Evolutionary conservation across 2,113 vertebrate species (phyloP), one percentile per base, ranked within the genome.

Genomic region (Poecile atricapillus): DNA sequence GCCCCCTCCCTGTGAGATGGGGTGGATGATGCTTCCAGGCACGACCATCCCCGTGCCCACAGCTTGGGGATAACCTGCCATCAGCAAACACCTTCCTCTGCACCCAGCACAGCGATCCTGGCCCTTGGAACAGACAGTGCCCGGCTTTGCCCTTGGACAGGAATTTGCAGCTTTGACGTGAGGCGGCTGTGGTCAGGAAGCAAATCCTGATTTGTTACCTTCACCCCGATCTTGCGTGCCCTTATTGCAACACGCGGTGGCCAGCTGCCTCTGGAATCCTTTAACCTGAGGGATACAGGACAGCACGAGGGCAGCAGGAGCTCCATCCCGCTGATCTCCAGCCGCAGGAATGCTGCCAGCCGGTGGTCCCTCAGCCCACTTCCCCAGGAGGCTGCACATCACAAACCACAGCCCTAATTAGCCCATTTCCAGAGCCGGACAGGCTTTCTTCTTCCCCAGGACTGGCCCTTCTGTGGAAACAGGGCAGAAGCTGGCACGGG

Each of bases 361-460:
- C 1, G 25, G 92, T 39, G 92, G 94, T 86, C 92, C 65, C 80
- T 63, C 65, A 79, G 79, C 69, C 94, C 90, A 87, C 93, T 92
- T 96, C 92, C 94, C 93, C 41, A 21, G 76, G 24, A 86, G 68
- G 74, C 80, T 59, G 79, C 69, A 43, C 1, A 2, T 49, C 73
- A 69, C 41, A 64, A 88, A 39, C 35, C 68, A 60, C 18, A 28
- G 1, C 5, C 0, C 1, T 4, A 75, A 74, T 71, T 11, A 90
- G 30, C 47, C 20, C 50, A 62, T 46, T 67, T 25, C 41, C 0
- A 1, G 31, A 69, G 84, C 22, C 44, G 5, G 41, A 22, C 85
- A 49, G 23, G 33, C 53, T 53, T 13, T 10, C 30, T 13, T 10
- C 33, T 33, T 33, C 43, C 46, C 35, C 27, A 8, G 22, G 35